Evolutionary conservation across 1,140 invertebrate genomes (phyloP), one percentile per base, ranked within the genome.

Genomic region (Solenopsis invicta): DNA sequence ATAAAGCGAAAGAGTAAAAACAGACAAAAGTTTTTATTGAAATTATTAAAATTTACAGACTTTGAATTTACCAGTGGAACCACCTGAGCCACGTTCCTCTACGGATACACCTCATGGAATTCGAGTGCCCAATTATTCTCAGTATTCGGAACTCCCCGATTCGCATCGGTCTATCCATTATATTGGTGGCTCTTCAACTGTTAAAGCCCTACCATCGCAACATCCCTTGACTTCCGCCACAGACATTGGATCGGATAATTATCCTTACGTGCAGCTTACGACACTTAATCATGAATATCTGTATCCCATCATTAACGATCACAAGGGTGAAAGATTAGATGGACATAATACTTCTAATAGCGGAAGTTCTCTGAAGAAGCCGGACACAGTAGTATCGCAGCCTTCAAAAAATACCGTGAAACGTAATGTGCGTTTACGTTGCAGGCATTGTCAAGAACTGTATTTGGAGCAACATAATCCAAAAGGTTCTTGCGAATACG

Each of bases 231-330:
- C 93, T 86, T 90, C 94, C 29, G 80, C 91, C 21, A 86, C 88
- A 37, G 93, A 95, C 69, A 84, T 93, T 62, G 84, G 90, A 88
- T 96, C 96, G 62, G 97, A 97, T 89, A 97, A 96, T 89, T 98
- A 98, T 95, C 97, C 98, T 21, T 99, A 99, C 93, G 98, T 99
- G 61, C 98, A 98, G 92, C 96, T 99, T 92, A 97, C 97, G 24
- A 96, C 97, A 66, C 96, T 97, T 66, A 95, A 96, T 54, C 98
- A 98, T 92, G 98, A 98, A 76, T 98, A 98, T 94, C 97, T 97
- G 81, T 98, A 98, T 95, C 97, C 98, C 2, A 96, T 97, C 85
- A 96, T 98, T 84, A 97, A 97, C 54, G 97, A 97, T 87, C 96
- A 96, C 6, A 96, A 96, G 88, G 93, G 94, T 56, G 93, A 92